phyloP scores from a whole-genome alignment of 2,113 vertebrate species.

The Sarotherodon lohbergeri region DNA sequence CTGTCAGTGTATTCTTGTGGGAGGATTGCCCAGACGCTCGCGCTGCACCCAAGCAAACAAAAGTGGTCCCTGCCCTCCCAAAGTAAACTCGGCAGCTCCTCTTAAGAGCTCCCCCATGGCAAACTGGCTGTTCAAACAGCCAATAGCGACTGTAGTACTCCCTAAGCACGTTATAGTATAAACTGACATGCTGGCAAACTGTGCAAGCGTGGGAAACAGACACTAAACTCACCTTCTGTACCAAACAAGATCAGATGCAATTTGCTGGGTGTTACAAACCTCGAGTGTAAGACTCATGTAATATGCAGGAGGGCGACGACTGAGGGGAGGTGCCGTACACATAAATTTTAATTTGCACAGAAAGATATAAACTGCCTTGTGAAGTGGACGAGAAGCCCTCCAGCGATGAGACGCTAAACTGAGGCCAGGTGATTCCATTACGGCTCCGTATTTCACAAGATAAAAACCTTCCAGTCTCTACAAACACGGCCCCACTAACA shows the following conservation, averaged over 20 bases:
- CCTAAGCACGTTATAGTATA: background rate
- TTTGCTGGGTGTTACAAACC: background rate
- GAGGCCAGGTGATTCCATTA: background rate
- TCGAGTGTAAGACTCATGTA: background rate
- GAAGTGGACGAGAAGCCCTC: background rate
- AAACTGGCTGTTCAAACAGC: conserved; percentile 17
- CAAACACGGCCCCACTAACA: background rate
- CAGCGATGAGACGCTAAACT: background rate
- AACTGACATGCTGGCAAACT: background rate
- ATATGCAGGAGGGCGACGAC: background rate
- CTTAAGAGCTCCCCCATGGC: conserved; percentile 15
- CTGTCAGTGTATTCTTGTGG: conserved; percentile 6
- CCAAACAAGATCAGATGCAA: background rate
- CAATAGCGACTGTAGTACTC: background rate
- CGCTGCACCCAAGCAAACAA: conserved; percentile 18
- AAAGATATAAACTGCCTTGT: background rate
- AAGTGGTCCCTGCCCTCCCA: conserved; percentile 34
- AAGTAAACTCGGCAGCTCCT: conserved; percentile 32
- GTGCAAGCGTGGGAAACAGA: background rate
- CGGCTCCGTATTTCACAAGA: background rate
- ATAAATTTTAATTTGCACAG: background rate
- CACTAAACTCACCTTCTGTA: conserved; percentile 1
- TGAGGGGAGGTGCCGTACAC: background rate
- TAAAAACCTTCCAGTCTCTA: background rate
- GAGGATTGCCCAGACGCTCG: conserved; percentile 11